phyloP scores from a whole-genome alignment of 2,888 invertebrate genomes.

The Coronaproctus castanopsis region DNA sequence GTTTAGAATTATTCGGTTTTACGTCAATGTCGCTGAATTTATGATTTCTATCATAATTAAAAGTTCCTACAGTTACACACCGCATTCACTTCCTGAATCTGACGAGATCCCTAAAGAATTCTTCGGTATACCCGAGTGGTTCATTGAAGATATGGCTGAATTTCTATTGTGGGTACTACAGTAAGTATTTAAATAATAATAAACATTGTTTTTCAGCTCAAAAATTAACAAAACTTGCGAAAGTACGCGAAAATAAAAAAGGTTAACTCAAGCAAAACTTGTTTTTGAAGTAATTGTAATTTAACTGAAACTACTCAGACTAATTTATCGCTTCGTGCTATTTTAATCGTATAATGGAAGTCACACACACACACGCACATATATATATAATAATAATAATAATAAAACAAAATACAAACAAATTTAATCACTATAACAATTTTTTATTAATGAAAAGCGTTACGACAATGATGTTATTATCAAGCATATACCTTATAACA shows the following conservation, averaged over 20 bases:
- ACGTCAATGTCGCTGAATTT: conserved; percentile 63
- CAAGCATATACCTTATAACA: too few relatives aligned
- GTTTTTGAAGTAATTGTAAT: neutral
- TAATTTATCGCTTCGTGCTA: too few relatives aligned
- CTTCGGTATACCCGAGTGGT: conserved; percentile 88
- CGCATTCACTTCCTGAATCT: conserved; percentile 21
- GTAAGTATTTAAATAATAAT: conserved; percentile 51
- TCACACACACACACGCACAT: too few relatives aligned
- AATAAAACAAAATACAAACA: too few relatives aligned
- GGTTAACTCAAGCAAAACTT: neutral
- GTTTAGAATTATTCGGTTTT: conserved; percentile 64
- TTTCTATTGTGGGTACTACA: conserved; percentile 80
- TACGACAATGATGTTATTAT: too few relatives aligned
- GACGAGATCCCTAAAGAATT: conserved; percentile 50
- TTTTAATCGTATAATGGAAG: too few relatives aligned
- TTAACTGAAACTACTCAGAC: neutral
- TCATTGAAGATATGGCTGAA: conserved; percentile 92
- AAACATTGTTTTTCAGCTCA: too few relatives aligned
- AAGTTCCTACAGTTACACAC: conserved; percentile 2
- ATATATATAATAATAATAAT: too few relatives aligned
- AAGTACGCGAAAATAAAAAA: too few relatives aligned
- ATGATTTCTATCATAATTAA: conserved; percentile 43
- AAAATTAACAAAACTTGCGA: too few relatives aligned
- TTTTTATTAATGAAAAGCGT: too few relatives aligned
- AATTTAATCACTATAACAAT: too few relatives aligned